Percentiles rank a stretch among this genome's conserved stretches.
Conservation (phyloP, 2,888 invertebrate species). For the Tuta absoluta region DNA sequence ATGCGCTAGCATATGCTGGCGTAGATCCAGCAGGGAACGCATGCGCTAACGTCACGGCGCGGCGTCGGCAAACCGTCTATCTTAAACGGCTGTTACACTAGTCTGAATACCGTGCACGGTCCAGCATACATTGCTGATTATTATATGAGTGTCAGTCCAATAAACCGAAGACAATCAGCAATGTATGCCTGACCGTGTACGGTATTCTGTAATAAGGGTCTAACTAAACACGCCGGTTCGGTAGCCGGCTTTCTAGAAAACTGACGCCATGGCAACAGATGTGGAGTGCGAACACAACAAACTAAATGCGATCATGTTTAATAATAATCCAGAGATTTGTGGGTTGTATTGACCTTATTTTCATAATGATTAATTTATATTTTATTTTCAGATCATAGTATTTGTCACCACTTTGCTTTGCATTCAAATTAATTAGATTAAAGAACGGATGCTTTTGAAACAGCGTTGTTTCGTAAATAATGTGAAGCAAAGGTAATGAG, state of each 20-base stretch:
- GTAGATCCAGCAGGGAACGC: slow-evolving; percentile 57
- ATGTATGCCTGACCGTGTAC: no score
- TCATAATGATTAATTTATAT: not conserved
- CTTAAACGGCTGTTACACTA: no score
- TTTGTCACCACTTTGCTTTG: not conserved
- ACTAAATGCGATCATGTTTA: not conserved
- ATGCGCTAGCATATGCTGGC: slow-evolving; percentile 55
- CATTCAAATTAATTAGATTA: no score
- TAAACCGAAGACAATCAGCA: no score
- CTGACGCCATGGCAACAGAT: slow-evolving; percentile 41
- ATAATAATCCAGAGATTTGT: slow-evolving; percentile 8
- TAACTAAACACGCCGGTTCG: not conserved
- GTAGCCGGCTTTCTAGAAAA: slow-evolving; percentile 43
- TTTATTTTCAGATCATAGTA: not conserved
- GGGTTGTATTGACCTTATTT: not conserved
- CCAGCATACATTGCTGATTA: no score
- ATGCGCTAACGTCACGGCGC: slow-evolving; percentile 40
- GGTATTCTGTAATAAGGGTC: no score
- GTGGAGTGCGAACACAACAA: slow-evolving; percentile 10
- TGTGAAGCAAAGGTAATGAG: no score
- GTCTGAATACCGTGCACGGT: no score
- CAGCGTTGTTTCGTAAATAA: no score
- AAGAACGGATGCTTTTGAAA: no score
- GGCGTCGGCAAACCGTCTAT: slow-evolving; percentile 31
- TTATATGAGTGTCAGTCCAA: no score